Base-by-base conservation (phyloP, 2,797 vertebrate genomes). In the Meda fulgida region DNA sequence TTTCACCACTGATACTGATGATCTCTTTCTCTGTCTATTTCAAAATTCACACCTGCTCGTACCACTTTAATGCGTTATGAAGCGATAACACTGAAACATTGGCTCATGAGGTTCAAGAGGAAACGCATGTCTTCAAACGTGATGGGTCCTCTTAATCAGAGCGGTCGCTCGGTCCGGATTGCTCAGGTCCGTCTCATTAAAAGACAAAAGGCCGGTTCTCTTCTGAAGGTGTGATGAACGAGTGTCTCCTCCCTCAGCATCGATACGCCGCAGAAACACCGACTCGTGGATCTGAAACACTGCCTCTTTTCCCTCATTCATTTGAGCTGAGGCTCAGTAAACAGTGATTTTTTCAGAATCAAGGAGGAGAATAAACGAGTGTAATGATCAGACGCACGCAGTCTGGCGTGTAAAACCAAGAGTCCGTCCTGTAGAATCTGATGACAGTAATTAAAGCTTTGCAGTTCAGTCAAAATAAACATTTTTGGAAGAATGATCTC, bases 131-230 rank as follows among this genome's bases (percentile, higher is more conserved):
- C n/a, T 60, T 29, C 31, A 31, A 16, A 78, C 40, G 58, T 46
- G 31, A 31, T 31, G 31, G 31, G 40, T 31, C 43, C 4, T 14
- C 16, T 51, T 34, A 48, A 66, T 66, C 60, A 21, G 26, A 66
- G 78, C 40, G 60, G 48, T n/a, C 23, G 78, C 43, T 43, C n/a
- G 3, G 38, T 21, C 16, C 90, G 91, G 91, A 93, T 92, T 92
- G 93, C 91, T 92, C 91, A 90, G 90, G 89, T 88, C 88, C 36
- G 71, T 92, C 91, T 85, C 89, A 89, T 91, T 93, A 93, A 94
- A 14, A 92, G 90, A 93, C 86, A 86, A 88, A 87, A 91, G 73
- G 1, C 1, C 23, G 13, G 21, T 65, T 51, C 78, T 80, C 43
- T 48, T 34, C 88, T 88, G 90, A 81, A 90, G 89, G 85, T 88